These are phyloP conservation scores for Elephantulus edwardii DNA, from an alignment of 2,113 vertebrate species.

Conservation along the genomic window DNA sequence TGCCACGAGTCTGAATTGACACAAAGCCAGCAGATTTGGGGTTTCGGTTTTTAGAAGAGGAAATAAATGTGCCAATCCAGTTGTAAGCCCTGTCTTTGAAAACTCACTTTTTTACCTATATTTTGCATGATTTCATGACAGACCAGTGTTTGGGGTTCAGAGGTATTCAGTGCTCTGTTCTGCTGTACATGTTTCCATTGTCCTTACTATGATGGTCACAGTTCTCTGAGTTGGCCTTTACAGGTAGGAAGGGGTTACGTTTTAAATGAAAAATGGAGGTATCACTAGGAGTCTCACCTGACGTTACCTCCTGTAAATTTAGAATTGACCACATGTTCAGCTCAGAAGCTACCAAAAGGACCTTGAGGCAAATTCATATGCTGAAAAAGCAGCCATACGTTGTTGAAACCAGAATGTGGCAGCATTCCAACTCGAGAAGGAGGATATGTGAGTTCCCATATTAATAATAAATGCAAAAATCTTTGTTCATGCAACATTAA, in stretches of 20 bases:
- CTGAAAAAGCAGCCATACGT: neutral
- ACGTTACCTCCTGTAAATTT: neutral
- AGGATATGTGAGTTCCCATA: neutral
- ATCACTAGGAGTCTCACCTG: neutral
- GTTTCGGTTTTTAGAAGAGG: neutral
- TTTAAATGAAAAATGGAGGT: neutral
- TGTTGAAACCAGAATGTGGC: neutral
- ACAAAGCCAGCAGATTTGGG: neutral
- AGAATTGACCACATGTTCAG: slow-evolving; percentile 40
- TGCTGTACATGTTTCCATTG: neutral
- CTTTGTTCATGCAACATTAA: slow-evolving; percentile 25
- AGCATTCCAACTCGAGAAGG: neutral
- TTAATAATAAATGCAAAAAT: slow-evolving; percentile 41
- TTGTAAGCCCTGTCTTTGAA: neutral
- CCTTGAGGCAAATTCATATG: neutral
- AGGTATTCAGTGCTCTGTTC: neutral
- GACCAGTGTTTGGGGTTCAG: neutral
- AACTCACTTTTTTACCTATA: neutral
- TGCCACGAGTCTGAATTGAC: neutral
- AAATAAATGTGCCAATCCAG: neutral
- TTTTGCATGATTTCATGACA: neutral
- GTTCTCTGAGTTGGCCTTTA: neutral
- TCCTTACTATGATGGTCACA: neutral
- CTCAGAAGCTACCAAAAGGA: slow-evolving; percentile 11
- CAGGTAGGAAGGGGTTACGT: neutral